Percentiles rank a stretch among this genome's conserved stretches.
These are phyloP conservation scores for Galeopterus variegatus DNA, from an alignment of 2,113 vertebrate species.

Conservation along the genomic window DNA sequence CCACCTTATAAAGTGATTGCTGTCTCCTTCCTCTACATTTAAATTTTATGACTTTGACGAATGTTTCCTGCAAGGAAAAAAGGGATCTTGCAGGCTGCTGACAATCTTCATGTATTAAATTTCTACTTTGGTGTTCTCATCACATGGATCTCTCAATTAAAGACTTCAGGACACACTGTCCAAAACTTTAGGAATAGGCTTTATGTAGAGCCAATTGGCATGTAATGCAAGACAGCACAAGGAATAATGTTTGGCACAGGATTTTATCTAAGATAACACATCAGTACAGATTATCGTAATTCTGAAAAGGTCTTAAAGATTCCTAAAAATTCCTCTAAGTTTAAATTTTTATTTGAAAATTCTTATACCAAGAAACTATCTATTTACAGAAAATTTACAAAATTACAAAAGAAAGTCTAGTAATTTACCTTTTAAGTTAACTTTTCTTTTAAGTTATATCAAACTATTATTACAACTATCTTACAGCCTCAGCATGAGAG, in stretches of 20 bases:
- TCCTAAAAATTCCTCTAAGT: neutral
- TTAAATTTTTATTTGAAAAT: constrained; percentile 44
- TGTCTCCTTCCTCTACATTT: neutral
- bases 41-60: constrained; percentile 32
- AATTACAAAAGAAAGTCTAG: constrained; percentile 27
- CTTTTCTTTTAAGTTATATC: constrained; percentile 12
- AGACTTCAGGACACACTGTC: constrained; percentile 80
- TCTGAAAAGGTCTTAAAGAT: constrained; percentile 59
- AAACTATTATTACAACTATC: neutral
- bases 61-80: constrained; percentile 47
- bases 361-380: neutral
- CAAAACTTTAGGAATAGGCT: constrained; percentile 77
- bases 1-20: constrained; percentile 17
- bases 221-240: constrained; percentile 81
- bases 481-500: neutral
- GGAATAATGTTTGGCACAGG: constrained; percentile 79
- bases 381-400: neutral
- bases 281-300: constrained; percentile 75
- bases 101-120: constrained; percentile 79
- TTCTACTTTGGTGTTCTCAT: constrained; percentile 79
- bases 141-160: constrained; percentile 77
- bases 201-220: constrained; percentile 73
- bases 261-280: constrained; percentile 75
- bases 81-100: neutral
- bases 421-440: neutral